These are phyloP conservation scores for Drosophila crucigera DNA, from an alignment of 2,888 invertebrate species.

Conservation along the genomic window DNA sequence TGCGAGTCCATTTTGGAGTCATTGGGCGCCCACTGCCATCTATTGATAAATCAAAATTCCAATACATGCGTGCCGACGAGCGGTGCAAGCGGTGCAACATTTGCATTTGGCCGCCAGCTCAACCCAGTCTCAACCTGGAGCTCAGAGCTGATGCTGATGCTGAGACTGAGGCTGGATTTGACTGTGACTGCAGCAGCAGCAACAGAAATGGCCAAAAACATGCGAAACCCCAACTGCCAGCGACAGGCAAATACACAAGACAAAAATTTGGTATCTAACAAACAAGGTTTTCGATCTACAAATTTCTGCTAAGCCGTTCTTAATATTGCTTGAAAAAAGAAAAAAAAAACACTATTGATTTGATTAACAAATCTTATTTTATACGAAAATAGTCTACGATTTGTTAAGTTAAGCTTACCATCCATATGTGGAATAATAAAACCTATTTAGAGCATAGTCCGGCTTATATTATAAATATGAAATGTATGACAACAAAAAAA, in stretches of 20 bases:
- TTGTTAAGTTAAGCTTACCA: background rate
- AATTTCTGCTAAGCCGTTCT: background rate
- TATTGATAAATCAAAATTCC: conserved; percentile 80
- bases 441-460: background rate
- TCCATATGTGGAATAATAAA: background rate
- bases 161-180: conserved; percentile 36
- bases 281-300: background rate
- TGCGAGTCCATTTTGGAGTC: conserved; percentile 39
- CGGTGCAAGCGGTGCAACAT: conserved; percentile 47
- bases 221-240: conserved; percentile 52
- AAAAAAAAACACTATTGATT: background rate
- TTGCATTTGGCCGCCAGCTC: conserved; percentile 75
- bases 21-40: conserved; percentile 62
- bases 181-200: conserved; percentile 37
- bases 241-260: conserved; percentile 15
- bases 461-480: background rate
- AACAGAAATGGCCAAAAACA: conserved; percentile 73
- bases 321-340: background rate
- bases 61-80: conserved; percentile 64
- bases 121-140: conserved; percentile 27
- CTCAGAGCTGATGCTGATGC: conserved; percentile 10
- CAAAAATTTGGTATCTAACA: background rate
- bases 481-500: background rate
- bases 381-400: background rate
- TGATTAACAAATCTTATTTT: background rate